Conservation (phyloP, 2,113 vertebrate species). For the Poeciliopsis turrubarensis region DNA sequence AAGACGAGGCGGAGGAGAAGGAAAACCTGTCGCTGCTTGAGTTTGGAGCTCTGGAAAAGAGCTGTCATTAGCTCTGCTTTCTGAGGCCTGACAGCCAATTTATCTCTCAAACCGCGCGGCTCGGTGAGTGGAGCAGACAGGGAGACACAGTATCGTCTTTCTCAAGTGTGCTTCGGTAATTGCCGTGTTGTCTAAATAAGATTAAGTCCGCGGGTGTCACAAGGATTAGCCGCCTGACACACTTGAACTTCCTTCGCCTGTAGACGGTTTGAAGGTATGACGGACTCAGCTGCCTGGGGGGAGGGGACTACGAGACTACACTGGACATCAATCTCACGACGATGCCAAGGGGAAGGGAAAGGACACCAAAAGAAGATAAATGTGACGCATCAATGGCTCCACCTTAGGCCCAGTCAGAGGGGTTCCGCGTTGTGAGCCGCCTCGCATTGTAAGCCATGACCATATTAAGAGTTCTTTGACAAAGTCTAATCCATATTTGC, state of each 20-base stretch:
- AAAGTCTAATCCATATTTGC: conserved; percentile 16
- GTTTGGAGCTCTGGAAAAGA: conserved; percentile 53
- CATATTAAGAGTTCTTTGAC: conserved; percentile 43
- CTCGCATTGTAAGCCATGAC: conserved; percentile 21
- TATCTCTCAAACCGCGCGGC: conserved; percentile 23
- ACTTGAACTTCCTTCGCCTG: conserved; percentile 60
- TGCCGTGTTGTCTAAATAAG: conserved; percentile 52
- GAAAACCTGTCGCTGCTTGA: conserved; percentile 70
- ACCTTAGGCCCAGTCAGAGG: conserved; percentile 56
- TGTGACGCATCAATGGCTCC: conserved; percentile 49
- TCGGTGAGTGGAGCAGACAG: conserved; percentile 41
- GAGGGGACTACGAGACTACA: conserved; percentile 35
- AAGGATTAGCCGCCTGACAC: conserved; percentile 37
- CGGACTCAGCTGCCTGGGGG: conserved; percentile 47
- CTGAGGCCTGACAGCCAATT: conserved; percentile 10
- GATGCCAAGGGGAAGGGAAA: conserved; percentile 10
- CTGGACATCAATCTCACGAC: conserved; percentile 39
- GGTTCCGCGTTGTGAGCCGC: conserved; percentile 34
- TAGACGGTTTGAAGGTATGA: conserved; percentile 31
- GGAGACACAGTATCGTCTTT: conserved; percentile 45
- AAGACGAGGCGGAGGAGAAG: conserved; percentile 33
- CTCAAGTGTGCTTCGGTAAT: conserved; percentile 33
- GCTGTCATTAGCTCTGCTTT: conserved; percentile 52
- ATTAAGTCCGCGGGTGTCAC: conserved; percentile 46
- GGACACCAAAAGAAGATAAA: conserved; percentile 35